Evolutionary conservation across 2,888 invertebrate species (phyloP).

Genomic region (Choristoneura rosaceana): DNA sequence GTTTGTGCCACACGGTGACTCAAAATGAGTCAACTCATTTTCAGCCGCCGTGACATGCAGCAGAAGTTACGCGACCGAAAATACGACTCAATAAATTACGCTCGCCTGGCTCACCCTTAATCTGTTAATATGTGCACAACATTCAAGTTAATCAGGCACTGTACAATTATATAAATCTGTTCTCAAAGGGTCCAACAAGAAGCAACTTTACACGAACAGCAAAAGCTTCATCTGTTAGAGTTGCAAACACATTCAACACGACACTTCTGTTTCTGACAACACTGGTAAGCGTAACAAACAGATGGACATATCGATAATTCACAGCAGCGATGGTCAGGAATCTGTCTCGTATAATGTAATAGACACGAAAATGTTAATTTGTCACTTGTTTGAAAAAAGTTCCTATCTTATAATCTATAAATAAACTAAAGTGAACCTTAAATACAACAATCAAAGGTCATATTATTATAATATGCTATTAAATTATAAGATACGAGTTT

Average conservation of each 20-base stretch:
- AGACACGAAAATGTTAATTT: conserved; percentile 6
- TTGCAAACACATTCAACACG: conserved; percentile 34
- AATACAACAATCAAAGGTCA: no score
- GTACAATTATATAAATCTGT: conserved; percentile 17
- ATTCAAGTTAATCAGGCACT: conserved; percentile 39
- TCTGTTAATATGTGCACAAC: conserved; percentile 38
- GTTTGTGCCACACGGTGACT: no score
- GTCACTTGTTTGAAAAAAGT: no score
- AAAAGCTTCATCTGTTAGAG: conserved; percentile 36
- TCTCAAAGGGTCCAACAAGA: conserved; percentile 15
- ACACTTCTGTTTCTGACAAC: conserved; percentile 25
- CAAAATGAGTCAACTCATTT: no score
- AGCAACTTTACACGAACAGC: conserved; percentile 30
- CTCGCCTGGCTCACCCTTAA: no score
- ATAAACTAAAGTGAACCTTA: no score
- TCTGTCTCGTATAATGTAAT: conserved; percentile 16
- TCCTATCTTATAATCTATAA: no score
- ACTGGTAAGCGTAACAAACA: conserved; percentile 34
- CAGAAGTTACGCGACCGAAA: no score
- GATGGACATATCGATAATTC: conserved; percentile 14
- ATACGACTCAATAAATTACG: no score
- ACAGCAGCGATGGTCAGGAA: conserved; percentile 19
- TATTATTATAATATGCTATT: no score
- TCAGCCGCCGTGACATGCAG: no score
- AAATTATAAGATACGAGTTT: no score